Evolutionary conservation across 1,140 invertebrate species (phyloP).

Genomic region (Pachyrhynchus sulphureomaculatus): DNA sequence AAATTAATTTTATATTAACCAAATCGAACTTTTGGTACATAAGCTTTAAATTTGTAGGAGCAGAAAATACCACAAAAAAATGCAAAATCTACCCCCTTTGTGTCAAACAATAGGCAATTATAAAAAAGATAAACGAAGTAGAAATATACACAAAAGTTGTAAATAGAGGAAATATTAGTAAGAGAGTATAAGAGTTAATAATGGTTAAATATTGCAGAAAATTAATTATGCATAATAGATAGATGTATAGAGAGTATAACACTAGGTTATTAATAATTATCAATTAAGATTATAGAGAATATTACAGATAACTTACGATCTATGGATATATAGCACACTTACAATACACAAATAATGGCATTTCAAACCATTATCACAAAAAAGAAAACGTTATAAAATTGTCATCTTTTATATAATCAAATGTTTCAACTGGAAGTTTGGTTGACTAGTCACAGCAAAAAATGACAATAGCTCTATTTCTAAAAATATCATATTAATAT

Average conservation of each 20-base stretch:
- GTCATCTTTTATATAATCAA: constrained; percentile 24
- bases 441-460: constrained; percentile 31
- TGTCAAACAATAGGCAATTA: constrained; percentile 18
- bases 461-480: constrained; percentile 18
- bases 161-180: constrained; percentile 18
- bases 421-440: constrained; percentile 26
- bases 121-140: constrained; percentile 8
- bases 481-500: constrained; percentile 28
- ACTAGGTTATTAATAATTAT: constrained; percentile 25
- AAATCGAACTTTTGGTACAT: constrained; percentile 29
- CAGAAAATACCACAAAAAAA: not conserved
- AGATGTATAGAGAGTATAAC: constrained; percentile 14
- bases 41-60: constrained; percentile 18
- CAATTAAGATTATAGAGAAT: constrained; percentile 29
- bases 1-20: constrained; percentile 26
- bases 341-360: constrained; percentile 46
- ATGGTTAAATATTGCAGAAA: constrained; percentile 19
- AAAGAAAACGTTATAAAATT: constrained; percentile 34
- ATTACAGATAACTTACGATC: constrained; percentile 29
- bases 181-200: constrained; percentile 16
- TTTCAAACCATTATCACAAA: constrained; percentile 47
- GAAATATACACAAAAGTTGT: constrained; percentile 28
- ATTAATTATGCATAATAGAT: constrained; percentile 20
- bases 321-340: constrained; percentile 46
- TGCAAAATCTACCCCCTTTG: not conserved